Base-by-base conservation (phyloP, 2,888 invertebrate genomes). In the Cepaea hortensis region DNA sequence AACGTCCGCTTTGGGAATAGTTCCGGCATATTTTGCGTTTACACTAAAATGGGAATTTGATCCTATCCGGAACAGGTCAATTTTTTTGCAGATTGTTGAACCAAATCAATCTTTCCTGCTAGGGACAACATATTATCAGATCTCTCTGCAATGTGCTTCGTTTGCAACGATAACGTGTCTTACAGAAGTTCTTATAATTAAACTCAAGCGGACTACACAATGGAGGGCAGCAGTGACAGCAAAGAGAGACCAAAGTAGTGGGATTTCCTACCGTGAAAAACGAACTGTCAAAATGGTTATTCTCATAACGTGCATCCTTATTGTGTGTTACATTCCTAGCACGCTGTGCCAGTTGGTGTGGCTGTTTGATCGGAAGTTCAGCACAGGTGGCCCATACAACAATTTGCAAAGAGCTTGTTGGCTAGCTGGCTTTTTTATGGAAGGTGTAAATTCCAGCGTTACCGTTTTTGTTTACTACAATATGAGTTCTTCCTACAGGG, bases 361-460 rank as follows among this genome's bases (percentile, higher is more conserved):
- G 76, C 50, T 76, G 76, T 13, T 76, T 4, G 76, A 50, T 48
- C 50, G 50, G 6, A 76, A 50, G 50, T 76, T 76, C 20, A 76
- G 76, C 50, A 76, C 76, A 3, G 76, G 76, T 7, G 76, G 76
- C 5, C 76, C 48, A 20, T 76, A 50, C 50, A 76, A 76, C 20
- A 76, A 50, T 18, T 13, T 20, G 13, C 76, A 76, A 50, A 76
- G 48, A 50, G 50, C 50, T 20, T 76, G 76, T 20, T 76, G 76
- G 76, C 20, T 76, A 18, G 9, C 50, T 20, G 76, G 76, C 13
- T 76, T 76, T 20, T 20, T 76, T 7, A 50, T 48, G 46, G 76
- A 76, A 18, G 76, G 76, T 15, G 46, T 76, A 5, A 76, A 76
- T 50, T 76, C 76, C 20, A 76, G 76, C 50, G 50, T 76, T 50